Percentiles rank a stretch among this genome's conserved stretches.
These are phyloP conservation scores for Ursus arctos DNA, from an alignment of 2,113 vertebrate species.

Conservation along the genomic window DNA sequence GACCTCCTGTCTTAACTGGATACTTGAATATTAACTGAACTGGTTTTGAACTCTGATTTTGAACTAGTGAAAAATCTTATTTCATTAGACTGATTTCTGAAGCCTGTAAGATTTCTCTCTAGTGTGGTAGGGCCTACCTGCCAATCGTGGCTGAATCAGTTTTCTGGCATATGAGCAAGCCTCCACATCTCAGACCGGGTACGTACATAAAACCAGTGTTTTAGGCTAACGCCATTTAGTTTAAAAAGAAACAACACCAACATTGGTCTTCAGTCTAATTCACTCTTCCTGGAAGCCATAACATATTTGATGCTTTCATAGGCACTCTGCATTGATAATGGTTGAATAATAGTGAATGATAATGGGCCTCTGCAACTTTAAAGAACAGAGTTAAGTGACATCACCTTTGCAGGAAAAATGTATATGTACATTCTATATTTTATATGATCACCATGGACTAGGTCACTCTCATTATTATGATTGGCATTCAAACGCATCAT, in stretches of 20 bases:
- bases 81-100: constrained; percentile 32
- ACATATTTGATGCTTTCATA: background rate
- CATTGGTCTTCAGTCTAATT: background rate
- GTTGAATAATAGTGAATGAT: background rate
- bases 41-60: constrained; percentile 61
- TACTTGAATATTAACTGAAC: constrained; percentile 57
- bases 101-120: background rate
- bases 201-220: background rate
- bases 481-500: background rate
- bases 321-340: background rate
- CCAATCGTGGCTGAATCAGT: background rate
- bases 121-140: background rate
- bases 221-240: background rate
- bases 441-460: background rate
- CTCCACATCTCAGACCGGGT: background rate
- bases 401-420: background rate
- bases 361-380: background rate
- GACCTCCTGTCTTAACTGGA: background rate
- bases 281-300: constrained; percentile 10
- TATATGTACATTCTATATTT: background rate
- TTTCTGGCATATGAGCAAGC: background rate
- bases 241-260: background rate
- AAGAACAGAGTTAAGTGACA: background rate
- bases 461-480: background rate
- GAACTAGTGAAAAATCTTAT: constrained; percentile 45